Evolutionary conservation across 92 coral and sea anemone genomes (phyloP).

Genomic region (Montipora capitata): DNA sequence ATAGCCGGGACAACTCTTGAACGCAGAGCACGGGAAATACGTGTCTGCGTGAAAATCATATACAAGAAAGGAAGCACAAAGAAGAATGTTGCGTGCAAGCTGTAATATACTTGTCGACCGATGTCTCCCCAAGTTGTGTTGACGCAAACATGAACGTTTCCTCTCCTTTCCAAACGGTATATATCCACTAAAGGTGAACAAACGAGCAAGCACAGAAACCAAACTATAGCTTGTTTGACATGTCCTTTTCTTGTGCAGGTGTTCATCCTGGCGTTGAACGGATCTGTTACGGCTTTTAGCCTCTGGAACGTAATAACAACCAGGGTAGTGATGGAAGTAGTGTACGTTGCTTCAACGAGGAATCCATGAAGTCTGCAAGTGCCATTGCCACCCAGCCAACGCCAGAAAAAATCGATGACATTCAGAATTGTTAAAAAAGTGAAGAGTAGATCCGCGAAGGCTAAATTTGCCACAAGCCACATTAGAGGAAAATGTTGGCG

Average conservation of each 20-base stretch:
- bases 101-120: no score
- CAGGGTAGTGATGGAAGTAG: conserved; percentile 55
- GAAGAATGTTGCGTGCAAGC: no score
- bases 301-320: conserved; percentile 37
- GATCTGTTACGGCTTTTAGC: conserved; percentile 35
- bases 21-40: no score
- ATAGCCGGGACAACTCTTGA: no score
- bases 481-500: conserved; percentile 14
- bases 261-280: conserved; percentile 19
- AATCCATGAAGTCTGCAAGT: conserved; percentile 62
- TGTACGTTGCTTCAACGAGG: conserved; percentile 54
- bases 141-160: conserved; percentile 11
- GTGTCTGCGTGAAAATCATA: no score
- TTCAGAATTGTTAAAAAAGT: conserved; percentile 44
- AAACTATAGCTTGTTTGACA: background rate
- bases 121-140: conserved; percentile 53
- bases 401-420: conserved; percentile 7
- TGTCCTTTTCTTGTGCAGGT: conserved; percentile 14
- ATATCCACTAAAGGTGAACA: conserved; percentile 53
- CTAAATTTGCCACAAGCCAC: conserved; percentile 56
- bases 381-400: conserved; percentile 55
- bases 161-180: conserved; percentile 19
- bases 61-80: no score
- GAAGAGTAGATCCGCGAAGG: conserved; percentile 60
- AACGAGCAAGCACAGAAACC: conserved; percentile 27